A percentile compares a stretch with the other conserved stretches of the same genome.
Conservation (phyloP, 2,113 vertebrate species). For the Cathartes aura region DNA sequence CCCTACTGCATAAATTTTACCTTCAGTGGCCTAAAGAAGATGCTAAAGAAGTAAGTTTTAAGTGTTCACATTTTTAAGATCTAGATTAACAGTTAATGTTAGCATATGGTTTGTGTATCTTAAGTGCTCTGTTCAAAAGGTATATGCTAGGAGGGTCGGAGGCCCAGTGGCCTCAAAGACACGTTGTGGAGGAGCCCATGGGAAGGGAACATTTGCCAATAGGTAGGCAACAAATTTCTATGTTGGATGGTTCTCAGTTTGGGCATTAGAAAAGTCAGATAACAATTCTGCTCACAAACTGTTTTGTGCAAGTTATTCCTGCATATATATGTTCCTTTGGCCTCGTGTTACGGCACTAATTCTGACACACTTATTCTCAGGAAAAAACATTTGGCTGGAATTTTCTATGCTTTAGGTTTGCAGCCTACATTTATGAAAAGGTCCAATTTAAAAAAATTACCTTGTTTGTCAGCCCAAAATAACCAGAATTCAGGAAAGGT, state of each 20-base stretch:
- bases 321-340: neutral
- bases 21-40: neutral
- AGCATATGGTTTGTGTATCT: neutral
- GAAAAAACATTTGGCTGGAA: neutral
- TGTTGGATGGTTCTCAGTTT: neutral
- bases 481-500: neutral
- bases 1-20: neutral
- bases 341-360: neutral
- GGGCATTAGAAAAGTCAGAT: neutral
- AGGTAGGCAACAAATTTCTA: neutral
- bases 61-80: neutral
- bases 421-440: neutral
- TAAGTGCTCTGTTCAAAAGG: neutral
- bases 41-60: neutral
- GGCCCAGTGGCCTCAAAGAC: neutral
- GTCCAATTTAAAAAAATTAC: neutral
- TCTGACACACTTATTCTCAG: neutral
- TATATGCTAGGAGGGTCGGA: fast-evolving
- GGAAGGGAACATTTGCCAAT: neutral
- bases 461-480: neutral
- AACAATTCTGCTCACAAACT: neutral
- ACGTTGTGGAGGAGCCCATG: no score
- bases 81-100: neutral
- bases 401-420: neutral
- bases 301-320: neutral